Conservation (phyloP, 2,888 invertebrate species). For the Homarus gammarus region DNA sequence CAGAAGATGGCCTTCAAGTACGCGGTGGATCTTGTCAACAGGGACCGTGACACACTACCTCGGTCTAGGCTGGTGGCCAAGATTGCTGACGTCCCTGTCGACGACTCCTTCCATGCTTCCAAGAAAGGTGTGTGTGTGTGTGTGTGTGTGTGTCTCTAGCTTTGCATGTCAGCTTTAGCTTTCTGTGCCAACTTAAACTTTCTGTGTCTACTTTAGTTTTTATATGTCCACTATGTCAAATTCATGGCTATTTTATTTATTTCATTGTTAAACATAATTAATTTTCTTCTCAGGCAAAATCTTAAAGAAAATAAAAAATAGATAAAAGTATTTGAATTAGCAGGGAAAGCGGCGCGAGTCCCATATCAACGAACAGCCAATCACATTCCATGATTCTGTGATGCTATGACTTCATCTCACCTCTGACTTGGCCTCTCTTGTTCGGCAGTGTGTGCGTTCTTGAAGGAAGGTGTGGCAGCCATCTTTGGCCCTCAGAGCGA, state of each 20-base stretch:
- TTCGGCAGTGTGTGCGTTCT: conserved; percentile 84
- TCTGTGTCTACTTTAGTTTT: too few relatives aligned
- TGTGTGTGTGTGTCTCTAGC: not conserved
- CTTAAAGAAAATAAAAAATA: not conserved
- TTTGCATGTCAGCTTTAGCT: too few relatives aligned
- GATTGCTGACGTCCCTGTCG: conserved; percentile 78
- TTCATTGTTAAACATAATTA: too few relatives aligned
- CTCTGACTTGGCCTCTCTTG: not conserved
- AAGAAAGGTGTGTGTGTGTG: conserved; percentile 78
- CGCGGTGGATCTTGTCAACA: conserved; percentile 94
- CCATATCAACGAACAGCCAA: too few relatives aligned
- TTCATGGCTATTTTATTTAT: too few relatives aligned
- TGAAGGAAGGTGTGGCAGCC: conserved; percentile 86
- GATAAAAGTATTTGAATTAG: not conserved
- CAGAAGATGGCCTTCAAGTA: conserved; percentile 95
- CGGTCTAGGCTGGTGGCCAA: conserved; percentile 78
- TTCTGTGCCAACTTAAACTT: too few relatives aligned
- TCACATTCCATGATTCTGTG: not conserved
- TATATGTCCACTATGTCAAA: too few relatives aligned
- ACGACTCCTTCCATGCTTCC: conserved; percentile 80
- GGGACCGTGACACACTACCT: conserved; percentile 89
- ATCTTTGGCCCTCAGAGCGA: conserved; percentile 90
- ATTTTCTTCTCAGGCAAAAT: too few relatives aligned
- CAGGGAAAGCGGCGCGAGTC: too few relatives aligned
- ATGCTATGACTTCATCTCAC: not conserved